phyloP scores from a whole-genome alignment of 2,888 invertebrate species.

The Metalampra italica region DNA sequence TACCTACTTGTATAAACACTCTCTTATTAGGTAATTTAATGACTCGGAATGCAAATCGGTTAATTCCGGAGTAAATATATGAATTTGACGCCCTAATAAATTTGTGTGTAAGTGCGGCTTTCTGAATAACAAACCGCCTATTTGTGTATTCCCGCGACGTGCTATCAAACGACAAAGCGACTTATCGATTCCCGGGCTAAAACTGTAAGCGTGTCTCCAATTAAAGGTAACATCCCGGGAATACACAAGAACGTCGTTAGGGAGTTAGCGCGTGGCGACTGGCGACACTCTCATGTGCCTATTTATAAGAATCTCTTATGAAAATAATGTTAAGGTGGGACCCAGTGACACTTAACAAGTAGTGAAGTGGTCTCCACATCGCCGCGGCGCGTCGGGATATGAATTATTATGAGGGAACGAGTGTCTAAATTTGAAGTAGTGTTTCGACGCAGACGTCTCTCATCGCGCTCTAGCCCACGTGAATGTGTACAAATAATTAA shows the following conservation, averaged over 20 bases:
- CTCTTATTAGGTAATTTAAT: constrained; percentile 6
- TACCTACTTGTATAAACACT: constrained; percentile 5
- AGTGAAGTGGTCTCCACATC: constrained; percentile 54
- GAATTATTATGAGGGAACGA: constrained; percentile 54
- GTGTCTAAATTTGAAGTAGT: constrained; percentile 58
- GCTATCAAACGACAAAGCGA: constrained; percentile 49
- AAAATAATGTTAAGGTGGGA: constrained; percentile 55
- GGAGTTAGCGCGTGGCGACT: constrained; percentile 17
- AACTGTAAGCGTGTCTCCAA: constrained; percentile 51
- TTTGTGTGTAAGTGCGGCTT: constrained; percentile 8
- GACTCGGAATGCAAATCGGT: constrained; percentile 34
- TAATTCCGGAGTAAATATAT: constrained; percentile 36
- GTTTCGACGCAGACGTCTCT: constrained; percentile 45
- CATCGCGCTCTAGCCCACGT: constrained; percentile 24
- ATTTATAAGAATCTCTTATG: constrained; percentile 21
- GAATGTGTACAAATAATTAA: constrained; percentile 57
- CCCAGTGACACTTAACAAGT: constrained; percentile 53
- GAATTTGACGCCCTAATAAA: constrained; percentile 9
- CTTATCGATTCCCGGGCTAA: constrained; percentile 55
- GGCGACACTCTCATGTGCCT: constrained; percentile 19
- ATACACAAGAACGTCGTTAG: constrained; percentile 25
- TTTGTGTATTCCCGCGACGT: constrained; percentile 42
- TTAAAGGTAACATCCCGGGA: constrained; percentile 40
- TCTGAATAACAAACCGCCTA: constrained; percentile 17
- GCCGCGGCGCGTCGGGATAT: constrained; percentile 41